Conservation (phyloP, 1,140 invertebrate genomes). For the Conus betulinus region DNA sequence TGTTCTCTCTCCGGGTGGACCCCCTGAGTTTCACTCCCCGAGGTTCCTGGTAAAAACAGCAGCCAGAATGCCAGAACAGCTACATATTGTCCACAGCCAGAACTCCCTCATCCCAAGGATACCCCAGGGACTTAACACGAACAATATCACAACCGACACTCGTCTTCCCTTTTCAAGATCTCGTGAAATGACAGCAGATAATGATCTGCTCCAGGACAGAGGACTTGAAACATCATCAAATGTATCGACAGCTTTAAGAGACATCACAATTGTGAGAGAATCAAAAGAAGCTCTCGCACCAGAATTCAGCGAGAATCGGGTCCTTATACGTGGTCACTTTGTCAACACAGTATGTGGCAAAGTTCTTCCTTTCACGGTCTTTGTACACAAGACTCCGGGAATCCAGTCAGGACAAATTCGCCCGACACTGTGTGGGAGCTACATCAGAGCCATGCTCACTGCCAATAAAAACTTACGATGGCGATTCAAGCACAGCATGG, state of each 20-base stretch:
- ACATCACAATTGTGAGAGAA: not conserved
- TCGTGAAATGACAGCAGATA: not conserved
- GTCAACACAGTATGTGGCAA: too few relatives aligned
- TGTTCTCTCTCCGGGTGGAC: not conserved
- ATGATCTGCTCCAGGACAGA: not conserved
- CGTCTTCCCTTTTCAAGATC: not conserved
- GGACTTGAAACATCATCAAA: not conserved
- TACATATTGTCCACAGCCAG: not conserved
- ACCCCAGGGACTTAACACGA: not conserved
- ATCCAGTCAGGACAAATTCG: not conserved
- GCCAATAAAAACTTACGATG: conserved; percentile 9
- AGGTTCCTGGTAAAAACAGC: not conserved
- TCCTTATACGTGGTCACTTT: not conserved
- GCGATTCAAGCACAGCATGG: not conserved
- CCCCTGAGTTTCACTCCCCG: not conserved
- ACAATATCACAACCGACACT: not conserved
- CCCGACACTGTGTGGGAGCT: not conserved
- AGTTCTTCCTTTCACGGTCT: not conserved
- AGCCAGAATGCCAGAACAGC: not conserved
- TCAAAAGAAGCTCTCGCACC: not conserved
- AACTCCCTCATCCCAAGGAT: not conserved
- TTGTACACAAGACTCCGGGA: not conserved
- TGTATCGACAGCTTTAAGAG: not conserved
- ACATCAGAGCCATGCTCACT: conserved; percentile 15
- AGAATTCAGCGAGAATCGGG: conserved; percentile 17